Conservation (phyloP, 2,888 invertebrate genomes). For the Netelia fuscicornis region DNA sequence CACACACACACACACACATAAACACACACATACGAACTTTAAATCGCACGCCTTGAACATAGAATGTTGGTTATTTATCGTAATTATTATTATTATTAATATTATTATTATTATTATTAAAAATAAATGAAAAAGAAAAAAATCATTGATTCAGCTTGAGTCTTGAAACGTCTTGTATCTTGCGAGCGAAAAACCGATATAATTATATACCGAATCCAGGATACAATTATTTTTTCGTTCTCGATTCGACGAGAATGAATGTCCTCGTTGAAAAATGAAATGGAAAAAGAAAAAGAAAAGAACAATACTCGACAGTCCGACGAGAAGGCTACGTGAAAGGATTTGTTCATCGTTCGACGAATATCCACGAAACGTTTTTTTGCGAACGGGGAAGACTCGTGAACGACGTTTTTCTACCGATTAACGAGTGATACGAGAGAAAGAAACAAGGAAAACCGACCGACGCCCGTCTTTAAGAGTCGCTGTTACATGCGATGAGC, state of each 20-base stretch:
- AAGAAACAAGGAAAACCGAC: slow-evolving; percentile 30
- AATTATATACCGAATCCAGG: background rate
- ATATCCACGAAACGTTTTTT: background rate
- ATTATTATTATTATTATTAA: slow-evolving; percentile 73
- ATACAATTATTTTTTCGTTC: slow-evolving; percentile 33
- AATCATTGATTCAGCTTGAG: slow-evolving; percentile 73
- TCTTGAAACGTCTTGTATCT: slow-evolving; percentile 52
- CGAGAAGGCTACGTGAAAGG: background rate
- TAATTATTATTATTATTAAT: slow-evolving; percentile 74
- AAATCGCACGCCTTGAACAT: slow-evolving; percentile 74
- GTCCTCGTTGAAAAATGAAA: background rate
- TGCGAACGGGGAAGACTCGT: background rate
- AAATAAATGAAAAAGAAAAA: slow-evolving; percentile 64
- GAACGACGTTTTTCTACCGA: slow-evolving; percentile 21
- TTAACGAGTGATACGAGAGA: slow-evolving; percentile 21
- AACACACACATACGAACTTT: slow-evolving; percentile 66
- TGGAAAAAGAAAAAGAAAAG: slow-evolving; percentile 21
- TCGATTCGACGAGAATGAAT: slow-evolving; percentile 5
- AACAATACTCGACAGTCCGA: slow-evolving; percentile 8
- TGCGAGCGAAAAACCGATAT: background rate
- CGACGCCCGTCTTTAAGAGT: slow-evolving; percentile 29
- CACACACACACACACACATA: slow-evolving; percentile 25
- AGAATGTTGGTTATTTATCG: slow-evolving; percentile 80
- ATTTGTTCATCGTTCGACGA: background rate
- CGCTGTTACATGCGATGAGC: too few species aligned